Evolutionary conservation across 1,140 invertebrate species (phyloP).

Genomic region (Stenopsyche tienmushanensis): DNA sequence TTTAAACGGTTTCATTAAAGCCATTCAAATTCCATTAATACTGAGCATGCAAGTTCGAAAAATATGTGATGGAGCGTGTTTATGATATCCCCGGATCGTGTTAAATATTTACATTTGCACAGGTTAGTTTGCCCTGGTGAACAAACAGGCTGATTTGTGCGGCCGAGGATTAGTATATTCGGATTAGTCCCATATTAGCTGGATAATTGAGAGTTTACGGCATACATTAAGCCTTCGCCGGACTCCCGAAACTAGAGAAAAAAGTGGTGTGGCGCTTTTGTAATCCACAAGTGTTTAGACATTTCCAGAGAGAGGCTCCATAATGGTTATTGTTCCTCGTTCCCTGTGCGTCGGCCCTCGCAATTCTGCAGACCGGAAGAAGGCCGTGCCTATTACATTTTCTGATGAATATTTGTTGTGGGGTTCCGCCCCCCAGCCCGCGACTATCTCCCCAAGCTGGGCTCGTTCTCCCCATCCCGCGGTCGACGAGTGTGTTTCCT

Average conservation of each 20-base stretch:
- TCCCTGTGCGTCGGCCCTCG: neutral
- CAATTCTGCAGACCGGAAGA: slow-evolving; percentile 17
- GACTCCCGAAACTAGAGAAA: neutral
- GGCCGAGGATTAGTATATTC: no score
- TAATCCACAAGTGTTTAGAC: slow-evolving; percentile 16
- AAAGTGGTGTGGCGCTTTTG: neutral
- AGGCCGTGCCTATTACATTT: slow-evolving; percentile 28
- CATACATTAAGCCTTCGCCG: no score
- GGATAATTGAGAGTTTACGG: no score
- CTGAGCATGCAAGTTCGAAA: no score
- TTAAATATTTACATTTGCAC: no score
- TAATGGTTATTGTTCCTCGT: slow-evolving; percentile 3
- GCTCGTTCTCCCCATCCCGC: neutral
- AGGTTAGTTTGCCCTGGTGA: no score
- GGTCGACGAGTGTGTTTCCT: neutral
- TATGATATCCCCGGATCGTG: no score
- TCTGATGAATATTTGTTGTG: slow-evolving; percentile 29
- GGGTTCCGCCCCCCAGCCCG: neutral
- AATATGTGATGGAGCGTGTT: no score
- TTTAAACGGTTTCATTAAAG: no score
- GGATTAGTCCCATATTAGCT: no score
- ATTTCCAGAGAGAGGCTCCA: neutral
- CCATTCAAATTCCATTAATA: no score
- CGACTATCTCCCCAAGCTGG: neutral
- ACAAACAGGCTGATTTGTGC: no score